Evolutionary conservation across 1,140 invertebrate genomes (phyloP).

Genomic region (Zaprionus lachaisei): DNA sequence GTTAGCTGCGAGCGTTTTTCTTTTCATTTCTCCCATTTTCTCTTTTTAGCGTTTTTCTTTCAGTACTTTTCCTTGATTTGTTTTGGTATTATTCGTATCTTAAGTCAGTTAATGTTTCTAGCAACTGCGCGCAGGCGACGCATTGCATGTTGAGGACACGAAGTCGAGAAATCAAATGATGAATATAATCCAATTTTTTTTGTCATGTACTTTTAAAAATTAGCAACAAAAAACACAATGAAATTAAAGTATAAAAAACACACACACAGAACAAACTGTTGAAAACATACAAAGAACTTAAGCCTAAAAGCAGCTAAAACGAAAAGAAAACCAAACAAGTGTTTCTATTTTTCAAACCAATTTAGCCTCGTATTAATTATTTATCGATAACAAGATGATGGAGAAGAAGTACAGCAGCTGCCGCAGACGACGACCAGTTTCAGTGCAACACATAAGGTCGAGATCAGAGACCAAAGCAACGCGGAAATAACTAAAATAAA

Average conservation of each 20-base stretch:
- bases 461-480: slow-evolving; percentile 21
- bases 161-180: slow-evolving; percentile 20
- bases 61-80: neutral
- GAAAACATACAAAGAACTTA: slow-evolving; percentile 23
- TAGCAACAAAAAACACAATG: slow-evolving; percentile 43
- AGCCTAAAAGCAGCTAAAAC: slow-evolving; percentile 15
- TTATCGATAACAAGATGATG: slow-evolving; percentile 34
- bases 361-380: slow-evolving; percentile 34
- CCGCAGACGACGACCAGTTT: neutral
- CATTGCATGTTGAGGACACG: slow-evolving; percentile 32
- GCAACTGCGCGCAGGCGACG: slow-evolving; percentile 53
- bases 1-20: slow-evolving; percentile 42
- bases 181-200: slow-evolving; percentile 48
- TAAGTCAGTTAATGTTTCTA: slow-evolving; percentile 5
- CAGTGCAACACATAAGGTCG: neutral
- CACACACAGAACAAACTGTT: slow-evolving; percentile 22
- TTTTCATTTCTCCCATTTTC: slow-evolving; percentile 22
- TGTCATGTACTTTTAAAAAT: slow-evolving; percentile 49
- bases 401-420: neutral
- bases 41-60: slow-evolving; percentile 1
- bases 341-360: slow-evolving; percentile 73
- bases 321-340: slow-evolving; percentile 38
- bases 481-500: neutral
- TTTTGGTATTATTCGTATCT: slow-evolving; percentile 10
- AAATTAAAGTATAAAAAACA: slow-evolving; percentile 7